Conservation (phyloP, 2,888 invertebrate genomes). For the Zootermopsis nevadensis region DNA sequence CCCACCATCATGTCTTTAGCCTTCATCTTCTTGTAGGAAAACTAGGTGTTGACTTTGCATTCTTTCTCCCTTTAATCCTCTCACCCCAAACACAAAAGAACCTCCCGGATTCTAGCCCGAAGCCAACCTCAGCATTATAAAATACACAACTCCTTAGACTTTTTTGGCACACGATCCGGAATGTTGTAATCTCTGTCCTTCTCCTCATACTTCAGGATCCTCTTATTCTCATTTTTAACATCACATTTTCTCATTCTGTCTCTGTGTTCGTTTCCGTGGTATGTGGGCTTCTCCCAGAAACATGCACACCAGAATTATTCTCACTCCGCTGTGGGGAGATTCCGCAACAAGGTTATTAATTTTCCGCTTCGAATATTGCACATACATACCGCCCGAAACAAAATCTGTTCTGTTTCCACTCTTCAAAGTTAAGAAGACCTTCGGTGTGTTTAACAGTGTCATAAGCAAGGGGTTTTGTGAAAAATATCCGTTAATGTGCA, state of each 20-base stretch:
- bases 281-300: not conserved
- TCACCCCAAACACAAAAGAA: not conserved
- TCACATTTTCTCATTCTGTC: slow-evolving; percentile 30
- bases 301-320: not conserved
- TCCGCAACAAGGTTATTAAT: slow-evolving; percentile 10
- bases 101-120: not conserved
- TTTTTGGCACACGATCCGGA: slow-evolving; percentile 34
- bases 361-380: slow-evolving; percentile 20
- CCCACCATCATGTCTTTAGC: slow-evolving; percentile 13
- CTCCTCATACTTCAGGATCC: not conserved
- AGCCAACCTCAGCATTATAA: slow-evolving; percentile 32
- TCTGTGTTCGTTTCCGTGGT: not conserved
- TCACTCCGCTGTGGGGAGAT: not conserved
- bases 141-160: slow-evolving; percentile 40
- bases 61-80: not conserved
- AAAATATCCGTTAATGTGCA: no score
- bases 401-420: not conserved
- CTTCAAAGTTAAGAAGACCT: no score
- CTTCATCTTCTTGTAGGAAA: slow-evolving; percentile 20
- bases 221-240: slow-evolving; percentile 31
- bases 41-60: slow-evolving; percentile 37
- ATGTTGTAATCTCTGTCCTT: slow-evolving; percentile 18
- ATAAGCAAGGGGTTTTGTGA: no score
- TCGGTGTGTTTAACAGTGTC: no score
- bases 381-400: not conserved